These are phyloP conservation scores for Boulengeromyrus knoepffleri DNA, from an alignment of 2,113 vertebrate species.

Conservation along the genomic window DNA sequence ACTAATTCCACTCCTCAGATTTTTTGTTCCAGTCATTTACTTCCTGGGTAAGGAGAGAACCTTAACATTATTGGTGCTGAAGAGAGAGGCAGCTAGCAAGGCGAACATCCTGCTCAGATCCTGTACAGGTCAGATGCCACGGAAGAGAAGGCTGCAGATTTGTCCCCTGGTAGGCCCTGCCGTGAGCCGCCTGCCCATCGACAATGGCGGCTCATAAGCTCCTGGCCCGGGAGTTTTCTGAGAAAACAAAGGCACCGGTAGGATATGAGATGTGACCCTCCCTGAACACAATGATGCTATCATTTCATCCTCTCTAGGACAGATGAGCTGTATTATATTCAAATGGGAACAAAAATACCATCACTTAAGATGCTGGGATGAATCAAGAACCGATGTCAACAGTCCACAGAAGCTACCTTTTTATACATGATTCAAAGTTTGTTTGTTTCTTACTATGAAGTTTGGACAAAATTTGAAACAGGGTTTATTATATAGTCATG, in stretches of 20 bases:
- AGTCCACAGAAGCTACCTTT: neutral
- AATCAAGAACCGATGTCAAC: neutral
- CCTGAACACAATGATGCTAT: no score
- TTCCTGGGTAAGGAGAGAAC: neutral
- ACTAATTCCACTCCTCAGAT: neutral
- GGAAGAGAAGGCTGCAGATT: conserved; percentile 55
- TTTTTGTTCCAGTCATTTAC: neutral
- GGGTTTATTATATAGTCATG: neutral
- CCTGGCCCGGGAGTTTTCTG: conserved; percentile 64
- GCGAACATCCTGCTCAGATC: neutral
- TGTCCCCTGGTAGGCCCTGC: conserved; percentile 38
- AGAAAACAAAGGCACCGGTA: conserved; percentile 10
- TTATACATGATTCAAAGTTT: neutral
- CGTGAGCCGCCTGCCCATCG: conserved; percentile 42
- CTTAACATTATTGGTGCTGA: neutral
- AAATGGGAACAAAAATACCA: neutral
- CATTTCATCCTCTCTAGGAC: neutral
- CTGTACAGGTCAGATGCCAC: conserved; percentile 36
- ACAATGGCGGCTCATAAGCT: conserved; percentile 44
- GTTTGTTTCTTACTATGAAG: neutral
- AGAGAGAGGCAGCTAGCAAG: neutral
- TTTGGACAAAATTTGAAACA: neutral
- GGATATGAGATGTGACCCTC: neutral
- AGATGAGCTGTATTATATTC: neutral
- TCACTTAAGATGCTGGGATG: neutral